A percentile compares a stretch with the other conserved stretches of the same genome.
These are phyloP conservation scores for Cyprinodon tularosa DNA, from an alignment of 2,113 vertebrate species.

Conservation along the genomic window DNA sequence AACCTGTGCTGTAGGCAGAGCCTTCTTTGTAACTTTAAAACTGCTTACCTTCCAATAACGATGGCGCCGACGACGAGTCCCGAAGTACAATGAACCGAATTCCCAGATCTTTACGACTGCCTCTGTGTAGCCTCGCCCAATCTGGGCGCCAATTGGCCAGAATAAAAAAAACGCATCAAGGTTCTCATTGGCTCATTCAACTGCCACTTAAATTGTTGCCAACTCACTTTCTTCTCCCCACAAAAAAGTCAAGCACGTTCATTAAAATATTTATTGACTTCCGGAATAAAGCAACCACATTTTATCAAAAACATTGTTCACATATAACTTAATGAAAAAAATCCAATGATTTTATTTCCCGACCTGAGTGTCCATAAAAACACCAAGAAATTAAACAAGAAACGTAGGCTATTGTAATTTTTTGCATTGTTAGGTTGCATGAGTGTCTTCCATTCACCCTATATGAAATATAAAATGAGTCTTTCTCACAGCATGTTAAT, in stretches of 20 bases:
- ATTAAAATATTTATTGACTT: slow-evolving; percentile 83
- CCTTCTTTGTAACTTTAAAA: not conserved
- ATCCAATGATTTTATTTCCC: slow-evolving; percentile 67
- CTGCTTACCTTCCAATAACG: slow-evolving; percentile 19
- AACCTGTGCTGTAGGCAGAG: fast-evolving
- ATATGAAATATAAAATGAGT: slow-evolving; percentile 44
- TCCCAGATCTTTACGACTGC: slow-evolving; percentile 1
- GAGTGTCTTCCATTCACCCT: slow-evolving; percentile 55
- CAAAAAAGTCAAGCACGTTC: slow-evolving; percentile 19
- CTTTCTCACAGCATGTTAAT: slow-evolving; percentile 49
- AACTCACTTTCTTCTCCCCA: not conserved
- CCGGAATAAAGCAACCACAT: slow-evolving; percentile 79
- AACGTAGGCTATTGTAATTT: slow-evolving; percentile 52
- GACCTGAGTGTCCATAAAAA: slow-evolving; percentile 82
- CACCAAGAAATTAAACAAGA: slow-evolving; percentile 68
- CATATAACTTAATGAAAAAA: slow-evolving; percentile 67
- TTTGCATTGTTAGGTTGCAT: slow-evolving; percentile 77
- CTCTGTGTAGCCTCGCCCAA: slow-evolving; percentile 32
- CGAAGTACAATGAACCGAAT: slow-evolving; percentile 21
- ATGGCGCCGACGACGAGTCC: fast-evolving
- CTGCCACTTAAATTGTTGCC: not conserved
- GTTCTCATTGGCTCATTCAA: slow-evolving; percentile 17
- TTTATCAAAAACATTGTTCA: slow-evolving; percentile 78
- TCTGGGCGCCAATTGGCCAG: slow-evolving; percentile 46
- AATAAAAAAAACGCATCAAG: too few species aligned